These are phyloP conservation scores for Bradypus variegatus DNA, from an alignment of 2,797 vertebrate species.

Conservation along the genomic window DNA sequence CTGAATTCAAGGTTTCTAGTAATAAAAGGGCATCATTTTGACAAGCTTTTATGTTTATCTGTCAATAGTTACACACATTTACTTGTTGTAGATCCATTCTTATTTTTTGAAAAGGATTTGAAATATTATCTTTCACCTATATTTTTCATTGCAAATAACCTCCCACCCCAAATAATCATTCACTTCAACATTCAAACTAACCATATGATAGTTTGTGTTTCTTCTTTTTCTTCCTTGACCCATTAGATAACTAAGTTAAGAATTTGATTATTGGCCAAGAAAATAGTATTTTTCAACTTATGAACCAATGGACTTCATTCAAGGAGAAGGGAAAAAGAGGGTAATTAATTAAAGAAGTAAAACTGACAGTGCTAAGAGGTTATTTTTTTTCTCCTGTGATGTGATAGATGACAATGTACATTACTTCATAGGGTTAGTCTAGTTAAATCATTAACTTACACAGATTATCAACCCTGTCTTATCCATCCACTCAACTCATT, in stretches of 20 bases:
- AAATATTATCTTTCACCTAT: background rate
- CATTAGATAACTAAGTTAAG: background rate
- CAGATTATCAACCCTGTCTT: background rate
- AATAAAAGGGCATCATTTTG: background rate
- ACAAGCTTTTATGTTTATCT: background rate
- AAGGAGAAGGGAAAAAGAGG: background rate
- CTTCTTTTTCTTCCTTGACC: background rate
- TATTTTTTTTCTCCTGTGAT: background rate
- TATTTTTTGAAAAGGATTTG: background rate
- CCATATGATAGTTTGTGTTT: background rate
- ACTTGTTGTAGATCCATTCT: background rate
- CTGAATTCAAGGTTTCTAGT: constrained; percentile 42
- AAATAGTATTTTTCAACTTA: background rate
- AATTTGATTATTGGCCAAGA: background rate
- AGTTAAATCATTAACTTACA: background rate
- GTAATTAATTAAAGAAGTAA: background rate
- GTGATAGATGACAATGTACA: background rate
- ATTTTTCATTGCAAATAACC: constrained; percentile 7
- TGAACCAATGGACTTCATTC: background rate
- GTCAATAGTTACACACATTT: background rate
- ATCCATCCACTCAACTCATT: background rate
- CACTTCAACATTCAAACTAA: background rate
- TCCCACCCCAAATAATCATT: background rate
- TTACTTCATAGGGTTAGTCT: background rate
- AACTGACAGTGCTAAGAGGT: background rate